These are phyloP conservation scores for Eriocheir sinensis DNA, from an alignment of 1,140 invertebrate species.

Conservation along the genomic window DNA sequence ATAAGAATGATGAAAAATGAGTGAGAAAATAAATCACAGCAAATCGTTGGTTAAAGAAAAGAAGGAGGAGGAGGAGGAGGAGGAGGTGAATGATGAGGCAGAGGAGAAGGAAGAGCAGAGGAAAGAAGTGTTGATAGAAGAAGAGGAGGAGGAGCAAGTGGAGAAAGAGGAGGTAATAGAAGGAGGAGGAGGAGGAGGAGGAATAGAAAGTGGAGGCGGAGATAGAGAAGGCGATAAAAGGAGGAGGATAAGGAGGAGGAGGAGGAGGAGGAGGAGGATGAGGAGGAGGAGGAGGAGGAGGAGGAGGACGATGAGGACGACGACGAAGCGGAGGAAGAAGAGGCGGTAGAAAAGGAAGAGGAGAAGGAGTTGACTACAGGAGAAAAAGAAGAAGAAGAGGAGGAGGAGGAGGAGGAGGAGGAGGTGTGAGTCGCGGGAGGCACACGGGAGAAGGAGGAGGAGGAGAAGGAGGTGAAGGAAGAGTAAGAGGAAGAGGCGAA, in stretches of 20 bases:
- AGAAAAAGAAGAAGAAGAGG: too few relatives aligned
- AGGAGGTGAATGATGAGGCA: neutral
- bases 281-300: neutral
- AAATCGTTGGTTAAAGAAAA: neutral
- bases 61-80: neutral
- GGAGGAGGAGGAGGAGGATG: neutral
- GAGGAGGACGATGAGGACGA: too few relatives aligned
- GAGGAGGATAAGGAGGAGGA: neutral
- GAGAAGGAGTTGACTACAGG: neutral
- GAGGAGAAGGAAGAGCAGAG: neutral
- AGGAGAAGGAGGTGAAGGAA: neutral
- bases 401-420: slow-evolving; percentile 34
- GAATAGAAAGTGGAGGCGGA: neutral
- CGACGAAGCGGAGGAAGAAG: neutral
- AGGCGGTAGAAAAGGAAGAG: neutral
- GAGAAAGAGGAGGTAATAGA: neutral
- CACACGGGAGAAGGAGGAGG: neutral
- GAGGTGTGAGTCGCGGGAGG: neutral
- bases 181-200: neutral
- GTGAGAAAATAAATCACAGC: neutral
- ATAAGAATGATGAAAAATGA: neutral
- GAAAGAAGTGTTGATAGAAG: neutral
- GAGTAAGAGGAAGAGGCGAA: neutral
- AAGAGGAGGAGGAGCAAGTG: neutral
- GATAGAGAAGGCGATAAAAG: neutral